Evolutionary conservation across 1,140 invertebrate genomes (phyloP).

Genomic region (Tribolium castaneum): DNA sequence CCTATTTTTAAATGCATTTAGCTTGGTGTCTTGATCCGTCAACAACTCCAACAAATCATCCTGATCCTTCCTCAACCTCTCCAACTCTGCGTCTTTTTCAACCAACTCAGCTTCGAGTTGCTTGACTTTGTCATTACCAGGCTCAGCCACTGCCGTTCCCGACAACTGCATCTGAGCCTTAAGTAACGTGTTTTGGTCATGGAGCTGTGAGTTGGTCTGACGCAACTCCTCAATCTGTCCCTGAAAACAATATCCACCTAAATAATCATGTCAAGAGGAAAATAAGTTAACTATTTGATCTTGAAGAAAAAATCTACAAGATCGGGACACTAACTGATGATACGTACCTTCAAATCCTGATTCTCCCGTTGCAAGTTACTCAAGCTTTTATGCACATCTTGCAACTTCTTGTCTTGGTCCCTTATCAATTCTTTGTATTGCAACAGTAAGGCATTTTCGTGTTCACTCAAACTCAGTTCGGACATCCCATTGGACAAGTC

Average conservation of each 20-base stretch:
- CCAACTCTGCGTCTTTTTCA: conserved; percentile 70
- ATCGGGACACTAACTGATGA: neutral
- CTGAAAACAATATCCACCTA: conserved; percentile 63
- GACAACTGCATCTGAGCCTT: conserved; percentile 76
- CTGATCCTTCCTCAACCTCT: conserved; percentile 85
- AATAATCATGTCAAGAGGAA: neutral
- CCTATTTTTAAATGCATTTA: conserved; percentile 76
- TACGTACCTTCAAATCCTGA: conserved; percentile 65
- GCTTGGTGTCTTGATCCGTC: conserved; percentile 84
- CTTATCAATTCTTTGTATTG: conserved; percentile 92
- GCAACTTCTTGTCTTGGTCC: conserved; percentile 83
- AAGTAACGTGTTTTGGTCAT: conserved; percentile 88
- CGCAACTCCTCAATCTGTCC: conserved; percentile 77
- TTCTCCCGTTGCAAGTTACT: conserved; percentile 68
- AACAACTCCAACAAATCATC: conserved; percentile 89
- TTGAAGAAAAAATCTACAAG: neutral
- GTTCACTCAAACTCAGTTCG: conserved; percentile 67
- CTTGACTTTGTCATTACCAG: conserved; percentile 52
- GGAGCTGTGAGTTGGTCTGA: conserved; percentile 79
- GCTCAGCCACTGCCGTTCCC: conserved; percentile 46
- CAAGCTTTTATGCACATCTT: conserved; percentile 71
- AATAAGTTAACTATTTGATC: too few species aligned
- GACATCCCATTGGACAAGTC: conserved; percentile 66
- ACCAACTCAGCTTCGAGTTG: conserved; percentile 54
- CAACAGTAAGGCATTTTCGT: conserved; percentile 73